phyloP scores from a whole-genome alignment of 2,888 invertebrate genomes.

The Amiota communis region DNA sequence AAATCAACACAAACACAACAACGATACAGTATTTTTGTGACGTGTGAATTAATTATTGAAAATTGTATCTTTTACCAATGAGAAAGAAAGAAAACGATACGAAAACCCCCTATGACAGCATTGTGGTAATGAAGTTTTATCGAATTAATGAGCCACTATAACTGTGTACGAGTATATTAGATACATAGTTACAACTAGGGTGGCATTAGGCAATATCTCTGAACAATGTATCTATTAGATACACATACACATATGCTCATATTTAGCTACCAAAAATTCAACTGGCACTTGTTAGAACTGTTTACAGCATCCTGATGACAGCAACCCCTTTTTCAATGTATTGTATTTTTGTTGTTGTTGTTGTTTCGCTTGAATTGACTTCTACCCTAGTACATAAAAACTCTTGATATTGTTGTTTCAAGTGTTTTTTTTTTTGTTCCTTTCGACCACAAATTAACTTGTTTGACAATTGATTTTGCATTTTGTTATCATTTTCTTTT shows the following conservation, averaged over 20 bases:
- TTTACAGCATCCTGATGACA: slow-evolving; percentile 11
- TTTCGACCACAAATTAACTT: slow-evolving; percentile 60
- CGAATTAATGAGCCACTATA: slow-evolving; percentile 18
- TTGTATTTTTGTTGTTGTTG: too few species aligned
- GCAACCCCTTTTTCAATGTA: slow-evolving; percentile 16
- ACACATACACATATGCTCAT: slow-evolving; percentile 16
- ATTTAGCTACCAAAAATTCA: not conserved
- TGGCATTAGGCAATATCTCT: not conserved
- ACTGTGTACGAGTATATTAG: not conserved
- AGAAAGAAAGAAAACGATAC: not conserved
- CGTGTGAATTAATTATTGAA: slow-evolving; percentile 27
- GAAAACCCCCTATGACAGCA: not conserved
- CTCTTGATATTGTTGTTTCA: not conserved
- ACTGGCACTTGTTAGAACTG: slow-evolving; percentile 14
- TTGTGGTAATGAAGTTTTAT: not conserved
- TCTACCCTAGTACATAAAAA: too few species aligned
- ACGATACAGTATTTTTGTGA: slow-evolving; percentile 3
- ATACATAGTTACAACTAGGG: slow-evolving; percentile 2
- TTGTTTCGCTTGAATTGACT: not conserved
- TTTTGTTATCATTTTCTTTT: slow-evolving; percentile 8
- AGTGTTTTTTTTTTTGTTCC: slow-evolving; percentile 24
- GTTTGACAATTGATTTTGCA: slow-evolving; percentile 51
- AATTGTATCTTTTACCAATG: slow-evolving; percentile 8
- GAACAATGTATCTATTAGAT: slow-evolving; percentile 10
- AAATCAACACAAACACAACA: slow-evolving; percentile 22